phyloP scores from a whole-genome alignment of 53 echinoderm and acorn worm species.

The Echinometra lucunter region DNA sequence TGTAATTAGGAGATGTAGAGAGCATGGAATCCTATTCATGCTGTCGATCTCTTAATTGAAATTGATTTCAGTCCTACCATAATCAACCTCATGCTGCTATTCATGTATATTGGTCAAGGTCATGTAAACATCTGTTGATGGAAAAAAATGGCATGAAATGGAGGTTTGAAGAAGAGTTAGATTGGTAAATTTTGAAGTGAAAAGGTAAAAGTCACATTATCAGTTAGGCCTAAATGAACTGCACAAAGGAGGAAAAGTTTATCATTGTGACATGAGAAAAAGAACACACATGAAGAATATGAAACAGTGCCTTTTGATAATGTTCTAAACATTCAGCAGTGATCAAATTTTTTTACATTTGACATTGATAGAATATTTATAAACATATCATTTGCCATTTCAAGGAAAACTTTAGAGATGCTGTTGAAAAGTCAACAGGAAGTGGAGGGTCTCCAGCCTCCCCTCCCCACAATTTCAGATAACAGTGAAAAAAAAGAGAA shows the following conservation, averaged over 20 bases:
- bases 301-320: not conserved
- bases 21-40: slow-evolving; percentile 35
- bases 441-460: too few species aligned
- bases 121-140: slow-evolving; percentile 2
- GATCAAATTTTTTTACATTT: not conserved
- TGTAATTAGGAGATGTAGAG: slow-evolving; percentile 33
- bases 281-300: not conserved
- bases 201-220: not conserved
- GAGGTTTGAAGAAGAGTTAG: not conserved
- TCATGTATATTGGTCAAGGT: slow-evolving; percentile 31
- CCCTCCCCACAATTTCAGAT: too few species aligned
- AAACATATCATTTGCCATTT: not conserved
- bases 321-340: not conserved
- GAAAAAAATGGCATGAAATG: not conserved
- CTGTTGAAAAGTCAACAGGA: too few species aligned
- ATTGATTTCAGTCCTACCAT: slow-evolving; percentile 28
- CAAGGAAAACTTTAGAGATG: not conserved
- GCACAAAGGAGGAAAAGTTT: not conserved
- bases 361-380: not conserved
- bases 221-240: not conserved
- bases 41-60: slow-evolving; percentile 33
- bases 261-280: not conserved
- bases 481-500: too few species aligned
- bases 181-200: not conserved
- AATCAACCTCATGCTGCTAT: not conserved